These are phyloP conservation scores for Tychaedon coryphoeus DNA, from an alignment of 2,113 vertebrate species.

Conservation along the genomic window DNA sequence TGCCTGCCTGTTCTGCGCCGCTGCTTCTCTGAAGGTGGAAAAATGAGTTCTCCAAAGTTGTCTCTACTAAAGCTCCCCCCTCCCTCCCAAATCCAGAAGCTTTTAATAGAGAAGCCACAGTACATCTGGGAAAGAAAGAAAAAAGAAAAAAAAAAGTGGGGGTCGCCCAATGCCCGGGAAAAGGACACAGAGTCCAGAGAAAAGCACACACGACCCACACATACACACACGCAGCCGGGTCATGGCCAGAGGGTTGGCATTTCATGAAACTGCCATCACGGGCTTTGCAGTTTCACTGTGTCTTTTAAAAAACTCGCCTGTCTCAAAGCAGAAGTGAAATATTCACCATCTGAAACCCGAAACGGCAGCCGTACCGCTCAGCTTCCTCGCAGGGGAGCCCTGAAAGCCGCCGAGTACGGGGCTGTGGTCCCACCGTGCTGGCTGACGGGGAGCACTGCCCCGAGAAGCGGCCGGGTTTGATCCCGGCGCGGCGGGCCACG, in stretches of 20 bases:
- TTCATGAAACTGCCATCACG: slow-evolving; percentile 37
- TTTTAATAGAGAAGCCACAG: neutral
- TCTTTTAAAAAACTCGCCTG: slow-evolving; percentile 36
- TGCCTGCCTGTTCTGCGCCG: neutral
- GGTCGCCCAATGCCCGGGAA: neutral
- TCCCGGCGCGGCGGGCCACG: neutral
- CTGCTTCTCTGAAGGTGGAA: neutral
- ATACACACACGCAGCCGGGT: neutral
- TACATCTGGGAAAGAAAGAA: neutral
- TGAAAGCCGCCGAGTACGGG: neutral
- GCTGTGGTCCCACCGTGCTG: neutral
- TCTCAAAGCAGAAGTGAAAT: slow-evolving; percentile 80
- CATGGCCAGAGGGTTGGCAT: neutral
- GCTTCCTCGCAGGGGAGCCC: slow-evolving; percentile 38
- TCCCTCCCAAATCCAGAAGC: neutral
- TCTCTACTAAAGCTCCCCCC: neutral
- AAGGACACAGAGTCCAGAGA: neutral
- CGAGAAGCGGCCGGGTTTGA: neutral
- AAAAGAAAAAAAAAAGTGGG: too few species aligned
- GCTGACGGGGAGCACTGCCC: neutral
- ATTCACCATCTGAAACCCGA: slow-evolving; percentile 72
- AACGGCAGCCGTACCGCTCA: slow-evolving; percentile 62
- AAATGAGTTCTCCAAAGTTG: neutral
- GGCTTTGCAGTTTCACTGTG: slow-evolving; percentile 44
- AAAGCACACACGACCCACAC: neutral